Base-by-base conservation (phyloP, 2,797 vertebrate species). In the Sebastes hopkinsi region DNA sequence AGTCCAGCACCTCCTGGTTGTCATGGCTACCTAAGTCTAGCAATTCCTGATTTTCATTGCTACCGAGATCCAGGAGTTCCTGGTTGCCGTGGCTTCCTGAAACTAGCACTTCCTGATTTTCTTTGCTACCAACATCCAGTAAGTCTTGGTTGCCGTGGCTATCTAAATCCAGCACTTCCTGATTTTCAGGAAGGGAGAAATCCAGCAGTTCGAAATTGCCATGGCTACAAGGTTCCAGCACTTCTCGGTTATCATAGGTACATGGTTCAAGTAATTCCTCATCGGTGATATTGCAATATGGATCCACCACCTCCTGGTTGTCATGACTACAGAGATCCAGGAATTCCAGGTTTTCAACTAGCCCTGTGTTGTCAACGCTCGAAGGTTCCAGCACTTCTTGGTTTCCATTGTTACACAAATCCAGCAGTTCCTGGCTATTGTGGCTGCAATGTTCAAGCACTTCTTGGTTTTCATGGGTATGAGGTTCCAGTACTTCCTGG, bases 91-190 rank as follows among this genome's bases (percentile, higher is more conserved):
- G 66, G 67, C 52, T 56, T 25, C 55, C 70, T 29, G 76, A 65
- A 59, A 88, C 82, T 20, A 83, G 78, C 3, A 89, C 87, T 60
- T 93, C 92, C 73, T 92, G 90, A 66, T 94, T 92, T 74, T 38
- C 52, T 38, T 38, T 58, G 52, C 54, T 36, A 20, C 55, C 14
- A 36, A 70, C 86, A 52, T 87, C 82, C 22, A 85, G 55, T 46
- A 80, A 8, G 9, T 89, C 80, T 30, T 30, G 69, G 67, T 60
- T 83, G 32, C 54, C 79, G 30, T 67, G 58, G 60, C 79, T 77
- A 25, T 20, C 54, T 38, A 58, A 70, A 58, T 84, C 78, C 22
- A 90, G 66, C 18, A 85, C 82, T 62, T 93, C 91, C 61, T 89
- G 84, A 50, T 93, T 91, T 67, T 88, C 84, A 22, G 75, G 25